These are phyloP conservation scores for Chrysogorgia sp. DNA, from an alignment of 92 coral and sea anemone species.

Conservation along the genomic window DNA sequence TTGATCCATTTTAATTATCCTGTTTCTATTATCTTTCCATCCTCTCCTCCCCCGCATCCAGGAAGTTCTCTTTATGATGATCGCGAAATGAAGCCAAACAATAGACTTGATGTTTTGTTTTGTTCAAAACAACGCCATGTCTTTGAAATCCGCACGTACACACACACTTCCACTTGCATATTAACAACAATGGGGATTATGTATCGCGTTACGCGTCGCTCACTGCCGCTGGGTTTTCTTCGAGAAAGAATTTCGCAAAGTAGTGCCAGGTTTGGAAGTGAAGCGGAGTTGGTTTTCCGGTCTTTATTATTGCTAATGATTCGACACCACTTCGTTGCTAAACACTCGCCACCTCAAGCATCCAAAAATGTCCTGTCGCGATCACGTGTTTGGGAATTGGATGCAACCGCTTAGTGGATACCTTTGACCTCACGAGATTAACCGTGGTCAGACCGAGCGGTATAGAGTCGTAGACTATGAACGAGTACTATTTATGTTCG, in stretches of 20 bases:
- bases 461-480: background rate
- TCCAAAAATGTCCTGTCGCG: background rate
- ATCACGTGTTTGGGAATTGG: background rate
- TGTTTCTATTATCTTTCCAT: too few relatives aligned
- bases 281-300: too few relatives aligned
- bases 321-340: background rate
- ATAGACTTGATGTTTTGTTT: background rate
- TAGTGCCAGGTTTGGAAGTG: too few relatives aligned
- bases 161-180: too few relatives aligned
- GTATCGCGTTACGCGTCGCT: too few relatives aligned
- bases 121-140: background rate
- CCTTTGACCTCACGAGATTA: background rate
- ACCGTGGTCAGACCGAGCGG: background rate
- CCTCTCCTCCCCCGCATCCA: background rate
- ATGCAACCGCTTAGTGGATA: constrained; percentile 7
- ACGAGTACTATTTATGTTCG: background rate
- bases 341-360: background rate
- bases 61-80: background rate
- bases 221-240: too few relatives aligned
- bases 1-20: too few relatives aligned
- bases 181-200: too few relatives aligned
- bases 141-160: background rate
- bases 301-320: too few relatives aligned
- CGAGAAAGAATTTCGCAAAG: too few relatives aligned
- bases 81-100: background rate